phyloP scores from a whole-genome alignment of 2,888 invertebrate species.

The Pogonocherus hispidulus region DNA sequence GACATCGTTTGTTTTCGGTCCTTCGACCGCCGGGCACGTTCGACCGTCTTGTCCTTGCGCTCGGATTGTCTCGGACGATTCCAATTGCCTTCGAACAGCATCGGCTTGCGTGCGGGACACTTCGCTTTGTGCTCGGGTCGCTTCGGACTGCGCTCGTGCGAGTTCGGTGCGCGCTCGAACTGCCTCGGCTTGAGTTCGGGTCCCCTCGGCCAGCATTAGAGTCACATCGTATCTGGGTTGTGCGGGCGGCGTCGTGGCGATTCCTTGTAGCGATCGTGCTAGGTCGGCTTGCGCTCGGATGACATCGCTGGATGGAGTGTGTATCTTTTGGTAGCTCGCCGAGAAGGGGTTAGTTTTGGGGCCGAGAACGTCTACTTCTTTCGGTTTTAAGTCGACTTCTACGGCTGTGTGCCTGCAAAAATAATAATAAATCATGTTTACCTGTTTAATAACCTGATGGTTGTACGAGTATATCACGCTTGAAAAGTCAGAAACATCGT shows the following conservation, averaged over 20 bases:
- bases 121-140: conserved; percentile 32
- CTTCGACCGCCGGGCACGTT: conserved; percentile 3
- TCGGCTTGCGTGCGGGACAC: conserved; percentile 25
- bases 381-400: conserved; percentile 67
- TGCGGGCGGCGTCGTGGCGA: conserved; percentile 22
- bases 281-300: conserved; percentile 34
- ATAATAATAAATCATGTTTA: neutral
- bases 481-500: too few relatives aligned
- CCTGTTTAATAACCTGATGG: too few relatives aligned
- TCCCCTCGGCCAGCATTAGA: conserved; percentile 39
- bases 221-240: conserved; percentile 11
- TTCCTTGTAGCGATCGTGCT: conserved; percentile 28
- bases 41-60: conserved; percentile 12
- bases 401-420: conserved; percentile 68
- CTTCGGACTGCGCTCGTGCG: conserved; percentile 34
- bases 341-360: conserved; percentile 31
- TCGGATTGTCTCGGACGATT: conserved; percentile 35
- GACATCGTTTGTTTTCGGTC: conserved; percentile 35
- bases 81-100: conserved; percentile 41
- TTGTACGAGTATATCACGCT: too few relatives aligned
- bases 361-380: conserved; percentile 31
- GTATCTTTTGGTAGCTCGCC: conserved; percentile 34
- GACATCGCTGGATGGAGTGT: conserved; percentile 36
- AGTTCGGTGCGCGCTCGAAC: conserved; percentile 40
- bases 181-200: conserved; percentile 25